These are phyloP conservation scores for Acipenser transmontanus DNA, from an alignment of 2,797 vertebrate species.

Conservation along the genomic window DNA sequence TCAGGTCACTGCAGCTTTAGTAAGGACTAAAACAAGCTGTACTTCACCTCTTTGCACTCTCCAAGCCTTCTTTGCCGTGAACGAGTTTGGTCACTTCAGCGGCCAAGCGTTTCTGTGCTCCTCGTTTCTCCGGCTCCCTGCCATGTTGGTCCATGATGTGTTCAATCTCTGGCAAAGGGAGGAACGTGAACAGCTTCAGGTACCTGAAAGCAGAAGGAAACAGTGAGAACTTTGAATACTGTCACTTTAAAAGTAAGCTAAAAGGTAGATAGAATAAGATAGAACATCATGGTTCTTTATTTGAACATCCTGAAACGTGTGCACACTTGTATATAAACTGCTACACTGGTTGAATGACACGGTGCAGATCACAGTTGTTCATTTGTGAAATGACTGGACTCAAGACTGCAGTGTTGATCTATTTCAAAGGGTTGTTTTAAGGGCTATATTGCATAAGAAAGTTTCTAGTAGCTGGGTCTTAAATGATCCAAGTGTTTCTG, in stretches of 20 bases:
- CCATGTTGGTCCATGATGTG: constrained; percentile 80
- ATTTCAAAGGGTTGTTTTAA: too few relatives aligned
- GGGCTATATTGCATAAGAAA: too few relatives aligned
- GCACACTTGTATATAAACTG: too few relatives aligned
- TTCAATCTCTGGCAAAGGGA: constrained; percentile 80
- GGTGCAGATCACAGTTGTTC: too few relatives aligned
- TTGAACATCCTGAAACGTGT: not conserved
- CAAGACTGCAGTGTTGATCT: too few relatives aligned
- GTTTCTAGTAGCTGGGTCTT: too few relatives aligned
- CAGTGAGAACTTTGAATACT: too few relatives aligned
- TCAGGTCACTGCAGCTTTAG: too few relatives aligned
- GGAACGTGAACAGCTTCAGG: constrained; percentile 88
- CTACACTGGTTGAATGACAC: too few relatives aligned
- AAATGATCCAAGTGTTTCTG: too few relatives aligned
- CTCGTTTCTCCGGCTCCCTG: constrained; percentile 74
- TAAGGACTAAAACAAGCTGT: not conserved
- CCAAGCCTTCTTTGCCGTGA: constrained; percentile 84
- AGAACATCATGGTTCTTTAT: not conserved
- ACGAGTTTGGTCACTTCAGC: constrained; percentile 93
- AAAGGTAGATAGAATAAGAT: not conserved
- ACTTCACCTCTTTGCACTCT: constrained; percentile 82
- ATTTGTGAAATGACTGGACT: too few relatives aligned
- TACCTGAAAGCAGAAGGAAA: constrained; percentile 53
- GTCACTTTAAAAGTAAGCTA: not conserved
- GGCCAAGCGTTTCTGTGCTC: constrained; percentile 85